A percentile compares a stretch with the other conserved stretches of the same genome.
These are phyloP conservation scores for Fringilla coelebs DNA, from an alignment of 2,797 vertebrate genomes.

Conservation along the genomic window DNA sequence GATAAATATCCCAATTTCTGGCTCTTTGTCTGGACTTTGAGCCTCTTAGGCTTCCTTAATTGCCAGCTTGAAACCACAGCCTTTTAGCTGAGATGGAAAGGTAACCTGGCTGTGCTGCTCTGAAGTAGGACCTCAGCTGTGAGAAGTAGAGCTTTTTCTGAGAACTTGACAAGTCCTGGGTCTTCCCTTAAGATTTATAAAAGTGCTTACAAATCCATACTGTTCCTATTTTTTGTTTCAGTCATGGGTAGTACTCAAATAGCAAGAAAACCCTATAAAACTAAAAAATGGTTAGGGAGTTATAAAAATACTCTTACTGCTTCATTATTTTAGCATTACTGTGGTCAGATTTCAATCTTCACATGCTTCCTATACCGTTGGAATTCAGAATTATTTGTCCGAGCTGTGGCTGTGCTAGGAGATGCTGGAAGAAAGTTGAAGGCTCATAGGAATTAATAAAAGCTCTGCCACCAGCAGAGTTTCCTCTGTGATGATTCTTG, in stretches of 20 bases:
- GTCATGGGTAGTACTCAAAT: neutral
- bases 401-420: neutral
- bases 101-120: neutral
- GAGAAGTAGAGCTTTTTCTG: neutral
- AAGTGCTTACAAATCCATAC: neutral
- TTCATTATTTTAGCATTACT: constrained; percentile 18
- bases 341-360: neutral
- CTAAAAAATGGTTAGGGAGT: neutral
- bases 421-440: neutral
- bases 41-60: neutral
- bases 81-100: neutral
- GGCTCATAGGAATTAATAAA: neutral
- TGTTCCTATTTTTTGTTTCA: neutral
- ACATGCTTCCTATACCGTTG: neutral
- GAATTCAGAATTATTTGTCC: neutral
- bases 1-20: neutral
- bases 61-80: neutral
- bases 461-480: neutral
- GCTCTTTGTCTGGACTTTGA: constrained; percentile 1
- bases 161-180: neutral
- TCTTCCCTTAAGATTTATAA: constrained; percentile 32
- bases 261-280: neutral
- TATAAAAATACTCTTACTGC: neutral
- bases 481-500: neutral
- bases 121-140: neutral